Evolutionary conservation across 2,888 invertebrate species (phyloP).

Genomic region (Cybosia mesomella): DNA sequence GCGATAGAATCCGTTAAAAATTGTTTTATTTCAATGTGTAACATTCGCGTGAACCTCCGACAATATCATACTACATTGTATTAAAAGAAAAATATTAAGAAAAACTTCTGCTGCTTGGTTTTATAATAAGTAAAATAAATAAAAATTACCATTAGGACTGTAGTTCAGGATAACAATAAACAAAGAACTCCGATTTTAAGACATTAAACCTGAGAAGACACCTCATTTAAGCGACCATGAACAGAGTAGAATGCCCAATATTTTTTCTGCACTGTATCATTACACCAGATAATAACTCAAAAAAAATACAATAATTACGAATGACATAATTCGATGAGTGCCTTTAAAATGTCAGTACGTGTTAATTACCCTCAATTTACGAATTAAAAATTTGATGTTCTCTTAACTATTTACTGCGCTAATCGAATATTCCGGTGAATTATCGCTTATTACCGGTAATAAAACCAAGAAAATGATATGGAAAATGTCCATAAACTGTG

Average conservation of each 20-base stretch:
- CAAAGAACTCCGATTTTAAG: background rate
- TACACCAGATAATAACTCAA: constrained; percentile 21
- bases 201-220: constrained; percentile 2
- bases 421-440: constrained; percentile 42
- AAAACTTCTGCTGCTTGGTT: background rate
- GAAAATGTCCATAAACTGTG: constrained; percentile 50
- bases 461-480: constrained; percentile 62
- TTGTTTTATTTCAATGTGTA: no score
- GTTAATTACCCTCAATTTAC: constrained; percentile 22
- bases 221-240: constrained; percentile 13
- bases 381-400: constrained; percentile 27
- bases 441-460: constrained; percentile 66
- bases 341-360: constrained; percentile 17
- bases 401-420: constrained; percentile 35
- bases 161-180: background rate
- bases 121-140: background rate
- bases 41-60: no score
- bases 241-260: constrained; percentile 7
- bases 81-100: background rate
- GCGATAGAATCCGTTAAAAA: no score
- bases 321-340: constrained; percentile 15
- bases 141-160: background rate
- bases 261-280: background rate
- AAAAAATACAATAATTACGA: constrained; percentile 27
- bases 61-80: background rate